phyloP scores from a whole-genome alignment of 2,888 invertebrate genomes.

The Amphipoea lucens region DNA sequence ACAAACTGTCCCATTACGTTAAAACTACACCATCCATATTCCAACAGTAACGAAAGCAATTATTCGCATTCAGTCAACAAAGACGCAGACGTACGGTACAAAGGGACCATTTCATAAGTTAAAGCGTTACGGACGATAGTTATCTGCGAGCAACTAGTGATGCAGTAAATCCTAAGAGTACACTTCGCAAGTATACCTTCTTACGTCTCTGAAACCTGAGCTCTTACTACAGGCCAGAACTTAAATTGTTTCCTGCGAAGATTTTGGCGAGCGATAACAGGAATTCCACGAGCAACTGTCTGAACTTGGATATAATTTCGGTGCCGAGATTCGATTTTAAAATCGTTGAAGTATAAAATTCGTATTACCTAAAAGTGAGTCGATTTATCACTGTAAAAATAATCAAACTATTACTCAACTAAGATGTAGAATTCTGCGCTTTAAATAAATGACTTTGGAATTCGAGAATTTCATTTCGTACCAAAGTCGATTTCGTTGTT shows the following conservation, averaged over 20 bases:
- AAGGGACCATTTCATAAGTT: slow-evolving; percentile 87
- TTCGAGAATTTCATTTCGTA: slow-evolving; percentile 62
- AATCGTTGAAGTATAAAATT: slow-evolving; percentile 65
- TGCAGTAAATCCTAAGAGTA: slow-evolving; percentile 86
- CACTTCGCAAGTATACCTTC: slow-evolving; percentile 82
- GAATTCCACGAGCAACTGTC: slow-evolving; percentile 61
- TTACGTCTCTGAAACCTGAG: slow-evolving; percentile 75
- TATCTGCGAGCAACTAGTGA: slow-evolving; percentile 87
- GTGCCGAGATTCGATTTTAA: slow-evolving; percentile 62
- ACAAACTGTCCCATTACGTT: slow-evolving; percentile 84
- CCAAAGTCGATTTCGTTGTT: slow-evolving; percentile 62
- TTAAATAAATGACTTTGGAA: slow-evolving; percentile 64
- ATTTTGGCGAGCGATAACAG: slow-evolving; percentile 70
- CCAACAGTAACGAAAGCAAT: slow-evolving; percentile 83
- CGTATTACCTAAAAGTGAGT: slow-evolving; percentile 57
- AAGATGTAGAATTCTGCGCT: slow-evolving; percentile 58
- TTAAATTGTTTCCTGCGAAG: slow-evolving; percentile 75
- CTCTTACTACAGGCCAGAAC: slow-evolving; percentile 75
- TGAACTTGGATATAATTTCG: slow-evolving; percentile 64
- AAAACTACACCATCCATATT: slow-evolving; percentile 83
- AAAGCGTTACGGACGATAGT: slow-evolving; percentile 83
- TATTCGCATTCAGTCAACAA: slow-evolving; percentile 85
- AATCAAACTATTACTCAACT: slow-evolving; percentile 68
- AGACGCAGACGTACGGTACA: slow-evolving; percentile 78
- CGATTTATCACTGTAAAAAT: slow-evolving; percentile 67